These are phyloP conservation scores for Hypolimnas misippus DNA, from an alignment of 2,888 invertebrate species.

Conservation along the genomic window DNA sequence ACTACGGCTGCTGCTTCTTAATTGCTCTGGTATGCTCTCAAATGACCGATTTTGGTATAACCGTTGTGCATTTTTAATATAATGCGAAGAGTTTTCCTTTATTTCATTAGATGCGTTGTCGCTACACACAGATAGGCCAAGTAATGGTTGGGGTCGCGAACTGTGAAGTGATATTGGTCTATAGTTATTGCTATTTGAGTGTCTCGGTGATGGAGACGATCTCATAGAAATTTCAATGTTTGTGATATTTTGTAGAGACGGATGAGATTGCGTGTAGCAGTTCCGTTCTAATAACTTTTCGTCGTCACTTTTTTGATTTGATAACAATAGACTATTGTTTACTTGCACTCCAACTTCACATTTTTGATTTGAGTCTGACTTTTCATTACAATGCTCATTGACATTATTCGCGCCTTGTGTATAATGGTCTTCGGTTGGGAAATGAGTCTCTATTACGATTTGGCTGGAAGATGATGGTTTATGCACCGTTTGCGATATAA, in stretches of 20 bases:
- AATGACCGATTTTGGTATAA: constrained; percentile 78
- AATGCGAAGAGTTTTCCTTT: constrained; percentile 74
- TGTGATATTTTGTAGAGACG: constrained; percentile 78
- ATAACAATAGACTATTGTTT: constrained; percentile 58
- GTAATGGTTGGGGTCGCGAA: constrained; percentile 60
- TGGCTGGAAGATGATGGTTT: constrained; percentile 71
- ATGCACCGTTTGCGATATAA: constrained; percentile 76
- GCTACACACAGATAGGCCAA: constrained; percentile 52
- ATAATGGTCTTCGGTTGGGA: constrained; percentile 68
- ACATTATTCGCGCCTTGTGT: constrained; percentile 50
- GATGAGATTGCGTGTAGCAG: constrained; percentile 64
- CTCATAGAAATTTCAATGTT: constrained; percentile 78
- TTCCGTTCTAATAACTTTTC: constrained; percentile 78
- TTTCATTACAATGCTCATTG: constrained; percentile 52
- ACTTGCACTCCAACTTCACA: constrained; percentile 68
- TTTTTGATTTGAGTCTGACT: constrained; percentile 57
- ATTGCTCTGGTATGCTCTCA: constrained; percentile 78
- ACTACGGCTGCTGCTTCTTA: constrained; percentile 70
- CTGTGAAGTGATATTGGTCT: constrained; percentile 77
- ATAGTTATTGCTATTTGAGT: constrained; percentile 64
- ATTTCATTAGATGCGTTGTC: constrained; percentile 71
- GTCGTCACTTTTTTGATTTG: constrained; percentile 80
- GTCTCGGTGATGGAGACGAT: constrained; percentile 63
- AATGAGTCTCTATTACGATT: constrained; percentile 77
- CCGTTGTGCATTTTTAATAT: constrained; percentile 73